These are phyloP conservation scores for Poeciliopsis turneri DNA, from an alignment of 2,797 vertebrate species.

Conservation along the genomic window DNA sequence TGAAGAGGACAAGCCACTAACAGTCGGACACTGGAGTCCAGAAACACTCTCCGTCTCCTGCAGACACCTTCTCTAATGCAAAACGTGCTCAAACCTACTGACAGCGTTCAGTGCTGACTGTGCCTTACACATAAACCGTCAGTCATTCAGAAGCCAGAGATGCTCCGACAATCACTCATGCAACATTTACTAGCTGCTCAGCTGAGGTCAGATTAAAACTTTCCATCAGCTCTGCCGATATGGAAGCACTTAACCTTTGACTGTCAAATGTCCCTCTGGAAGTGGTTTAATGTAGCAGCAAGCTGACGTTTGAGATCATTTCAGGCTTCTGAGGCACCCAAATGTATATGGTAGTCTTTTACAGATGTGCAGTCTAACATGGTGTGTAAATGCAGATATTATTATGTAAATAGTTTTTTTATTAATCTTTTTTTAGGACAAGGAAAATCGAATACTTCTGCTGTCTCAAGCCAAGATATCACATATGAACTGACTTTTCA, in stretches of 20 bases:
- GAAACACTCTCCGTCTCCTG: slow-evolving; percentile 9
- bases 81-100: slow-evolving; percentile 79
- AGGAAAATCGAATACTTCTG: slow-evolving; percentile 16
- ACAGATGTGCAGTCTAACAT: slow-evolving; percentile 23
- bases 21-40: slow-evolving; percentile 55
- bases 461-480: slow-evolving; percentile 31
- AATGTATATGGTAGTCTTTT: slow-evolving; percentile 23
- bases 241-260: slow-evolving; percentile 52
- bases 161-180: slow-evolving; percentile 50
- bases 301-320: slow-evolving; percentile 18
- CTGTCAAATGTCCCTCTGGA: slow-evolving; percentile 53
- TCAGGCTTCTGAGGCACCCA: slow-evolving; percentile 21
- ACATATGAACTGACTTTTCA: slow-evolving; percentile 24
- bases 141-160: slow-evolving; percentile 42
- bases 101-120: slow-evolving; percentile 44
- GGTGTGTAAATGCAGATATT: slow-evolving; percentile 23
- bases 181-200: slow-evolving; percentile 30
- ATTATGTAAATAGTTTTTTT: slow-evolving; percentile 17
- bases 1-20: slow-evolving; percentile 56
- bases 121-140: slow-evolving; percentile 49
- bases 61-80: slow-evolving; percentile 21
- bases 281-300: slow-evolving; percentile 32
- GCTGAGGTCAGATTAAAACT: slow-evolving; percentile 12
- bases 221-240: slow-evolving; percentile 31
- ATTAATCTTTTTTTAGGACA: slow-evolving; percentile 11